phyloP scores from a whole-genome alignment of 2,113 vertebrate genomes.

The Nycticryphes semicollaris region DNA sequence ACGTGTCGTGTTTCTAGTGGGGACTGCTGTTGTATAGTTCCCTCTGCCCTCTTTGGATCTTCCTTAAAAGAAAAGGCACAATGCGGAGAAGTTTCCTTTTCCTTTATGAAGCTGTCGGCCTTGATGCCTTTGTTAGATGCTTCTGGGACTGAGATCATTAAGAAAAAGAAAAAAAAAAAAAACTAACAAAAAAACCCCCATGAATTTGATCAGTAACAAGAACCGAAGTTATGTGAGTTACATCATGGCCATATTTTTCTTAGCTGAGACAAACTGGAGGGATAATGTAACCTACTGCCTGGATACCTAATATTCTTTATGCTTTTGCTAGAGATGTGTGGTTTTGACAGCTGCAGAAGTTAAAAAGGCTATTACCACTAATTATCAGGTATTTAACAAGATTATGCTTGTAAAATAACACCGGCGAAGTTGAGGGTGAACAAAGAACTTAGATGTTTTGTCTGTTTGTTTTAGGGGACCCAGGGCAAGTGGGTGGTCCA shows the following conservation, averaged over 20 bases:
- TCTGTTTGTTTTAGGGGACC: conserved; percentile 1
- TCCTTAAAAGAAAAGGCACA: conserved; percentile 25
- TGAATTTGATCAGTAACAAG: conserved; percentile 26
- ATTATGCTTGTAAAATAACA: conserved; percentile 48
- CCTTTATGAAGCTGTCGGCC: conserved; percentile 4
- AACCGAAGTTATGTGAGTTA: conserved; percentile 23
- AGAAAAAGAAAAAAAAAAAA: background rate
- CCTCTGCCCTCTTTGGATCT: background rate
- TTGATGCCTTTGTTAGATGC: conserved; percentile 11
- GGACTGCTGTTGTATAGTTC: background rate
- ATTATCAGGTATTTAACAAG: conserved; percentile 35
- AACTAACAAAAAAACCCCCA: background rate
- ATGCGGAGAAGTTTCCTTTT: background rate
- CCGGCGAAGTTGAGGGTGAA: background rate
- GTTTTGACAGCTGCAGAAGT: conserved; percentile 57
- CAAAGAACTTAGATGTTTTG: conserved; percentile 5
- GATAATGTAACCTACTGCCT: background rate
- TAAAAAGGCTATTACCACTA: conserved; percentile 42
- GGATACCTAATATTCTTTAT: conserved; percentile 1
- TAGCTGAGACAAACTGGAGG: background rate
- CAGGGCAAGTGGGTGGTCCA: conserved; percentile 17
- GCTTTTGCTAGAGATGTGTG: conserved; percentile 2
- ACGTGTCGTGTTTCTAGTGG: background rate
- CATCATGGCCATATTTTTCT: conserved; percentile 12
- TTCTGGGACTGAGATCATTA: background rate